Conservation (phyloP, 2,888 invertebrate species). For the Cephus sareptanus region DNA sequence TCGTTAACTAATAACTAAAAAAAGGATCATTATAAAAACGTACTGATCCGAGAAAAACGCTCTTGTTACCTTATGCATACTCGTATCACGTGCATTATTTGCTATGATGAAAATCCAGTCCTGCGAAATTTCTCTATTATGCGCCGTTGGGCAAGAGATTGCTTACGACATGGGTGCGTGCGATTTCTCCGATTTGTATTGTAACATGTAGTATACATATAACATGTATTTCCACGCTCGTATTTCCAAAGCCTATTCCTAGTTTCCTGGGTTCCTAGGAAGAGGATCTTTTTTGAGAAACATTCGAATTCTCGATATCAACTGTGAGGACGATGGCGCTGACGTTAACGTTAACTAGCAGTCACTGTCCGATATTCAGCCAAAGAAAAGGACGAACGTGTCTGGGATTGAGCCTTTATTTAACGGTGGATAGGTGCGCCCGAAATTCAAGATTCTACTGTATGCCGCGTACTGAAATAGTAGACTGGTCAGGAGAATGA, state of each 20-base stretch:
- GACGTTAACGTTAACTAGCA: neutral
- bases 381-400: conserved; percentile 46
- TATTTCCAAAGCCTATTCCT: neutral
- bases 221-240: neutral
- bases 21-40: neutral
- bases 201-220: neutral
- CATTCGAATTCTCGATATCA: neutral
- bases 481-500: neutral
- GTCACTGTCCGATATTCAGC: neutral
- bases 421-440: conserved; percentile 13
- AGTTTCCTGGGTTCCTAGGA: neutral
- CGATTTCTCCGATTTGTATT: neutral
- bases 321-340: too few species aligned
- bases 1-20: neutral
- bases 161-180: neutral
- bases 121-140: neutral
- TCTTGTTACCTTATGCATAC: neutral
- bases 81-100: neutral
- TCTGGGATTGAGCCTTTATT: conserved; percentile 37
- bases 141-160: neutral
- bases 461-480: neutral
- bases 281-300: neutral
- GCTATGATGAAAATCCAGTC: neutral
- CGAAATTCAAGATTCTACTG: neutral
- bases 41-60: neutral